Evolutionary conservation across 2,888 invertebrate genomes (phyloP).

Genomic region (Meta bourneti): DNA sequence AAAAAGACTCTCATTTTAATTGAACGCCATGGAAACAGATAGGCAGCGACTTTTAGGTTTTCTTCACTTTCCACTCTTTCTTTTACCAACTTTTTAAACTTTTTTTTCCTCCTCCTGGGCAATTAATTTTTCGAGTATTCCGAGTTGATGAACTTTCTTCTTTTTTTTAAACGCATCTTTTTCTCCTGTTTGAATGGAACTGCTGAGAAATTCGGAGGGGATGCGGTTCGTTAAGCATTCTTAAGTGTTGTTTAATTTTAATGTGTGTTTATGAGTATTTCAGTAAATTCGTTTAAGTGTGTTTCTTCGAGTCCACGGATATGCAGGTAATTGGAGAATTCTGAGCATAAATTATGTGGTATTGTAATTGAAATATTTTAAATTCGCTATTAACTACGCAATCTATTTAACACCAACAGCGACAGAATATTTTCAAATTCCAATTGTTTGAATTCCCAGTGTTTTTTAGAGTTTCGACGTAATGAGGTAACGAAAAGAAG

Average conservation of each 20-base stretch:
- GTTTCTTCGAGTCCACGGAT: not conserved
- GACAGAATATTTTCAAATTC: too few species aligned
- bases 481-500: too few species aligned
- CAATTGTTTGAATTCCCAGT: too few species aligned
- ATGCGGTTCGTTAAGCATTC: not conserved
- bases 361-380: not conserved
- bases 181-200: not conserved
- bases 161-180: not conserved
- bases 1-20: conserved; percentile 49
- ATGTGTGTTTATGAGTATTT: not conserved
- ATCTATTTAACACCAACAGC: too few species aligned
- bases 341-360: not conserved
- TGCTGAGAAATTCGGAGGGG: not conserved
- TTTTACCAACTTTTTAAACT: not conserved
- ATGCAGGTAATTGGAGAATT: not conserved
- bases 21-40: conserved; percentile 20
- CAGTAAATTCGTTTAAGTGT: not conserved
- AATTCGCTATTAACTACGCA: too few species aligned
- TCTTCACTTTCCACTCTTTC: conserved; percentile 3
- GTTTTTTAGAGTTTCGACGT: too few species aligned
- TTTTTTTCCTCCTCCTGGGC: not conserved
- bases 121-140: conserved; percentile 43
- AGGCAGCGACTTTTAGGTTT: conserved; percentile 1
- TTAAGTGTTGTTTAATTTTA: not conserved
- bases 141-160: not conserved